phyloP scores from a whole-genome alignment of 1,140 invertebrate genomes.

The Cepaea nemoralis region DNA sequence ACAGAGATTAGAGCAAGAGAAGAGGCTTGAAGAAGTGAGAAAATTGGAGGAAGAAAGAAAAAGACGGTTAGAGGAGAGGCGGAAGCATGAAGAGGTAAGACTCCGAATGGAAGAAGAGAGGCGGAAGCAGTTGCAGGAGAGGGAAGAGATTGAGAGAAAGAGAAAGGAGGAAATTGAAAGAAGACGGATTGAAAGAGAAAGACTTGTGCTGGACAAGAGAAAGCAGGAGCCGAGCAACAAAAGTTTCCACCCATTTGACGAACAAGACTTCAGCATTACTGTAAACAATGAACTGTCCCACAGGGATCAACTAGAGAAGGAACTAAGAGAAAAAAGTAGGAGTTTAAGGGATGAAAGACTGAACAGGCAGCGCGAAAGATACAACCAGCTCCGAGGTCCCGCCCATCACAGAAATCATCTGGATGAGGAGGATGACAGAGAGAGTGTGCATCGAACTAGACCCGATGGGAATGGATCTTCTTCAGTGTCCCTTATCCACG shows the following conservation, averaged over 20 bases:
- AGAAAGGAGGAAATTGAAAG: neutral
- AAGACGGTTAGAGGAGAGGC: neutral
- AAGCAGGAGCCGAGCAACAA: neutral
- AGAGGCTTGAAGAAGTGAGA: neutral
- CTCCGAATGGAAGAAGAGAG: neutral
- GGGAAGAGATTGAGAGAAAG: slow-evolving; percentile 16
- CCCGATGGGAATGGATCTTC: neutral
- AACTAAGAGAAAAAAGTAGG: neutral
- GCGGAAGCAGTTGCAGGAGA: neutral
- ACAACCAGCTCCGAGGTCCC: slow-evolving; percentile 1
- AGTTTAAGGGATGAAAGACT: slow-evolving; percentile 14
- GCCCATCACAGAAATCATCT: neutral
- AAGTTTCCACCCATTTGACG: neutral
- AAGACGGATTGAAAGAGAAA: neutral
- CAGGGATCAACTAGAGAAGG: neutral
- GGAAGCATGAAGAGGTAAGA: neutral
- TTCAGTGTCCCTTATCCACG: neutral
- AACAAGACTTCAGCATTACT: neutral
- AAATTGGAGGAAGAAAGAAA: neutral
- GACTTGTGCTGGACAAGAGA: neutral
- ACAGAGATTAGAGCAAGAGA: slow-evolving; percentile 16
- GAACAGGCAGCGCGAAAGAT: neutral
- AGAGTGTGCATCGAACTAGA: neutral
- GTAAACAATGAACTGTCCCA: neutral
- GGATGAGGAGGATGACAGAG: neutral